These are phyloP conservation scores for Serinus canaria DNA, from an alignment of 2,113 vertebrate genomes.

Conservation along the genomic window DNA sequence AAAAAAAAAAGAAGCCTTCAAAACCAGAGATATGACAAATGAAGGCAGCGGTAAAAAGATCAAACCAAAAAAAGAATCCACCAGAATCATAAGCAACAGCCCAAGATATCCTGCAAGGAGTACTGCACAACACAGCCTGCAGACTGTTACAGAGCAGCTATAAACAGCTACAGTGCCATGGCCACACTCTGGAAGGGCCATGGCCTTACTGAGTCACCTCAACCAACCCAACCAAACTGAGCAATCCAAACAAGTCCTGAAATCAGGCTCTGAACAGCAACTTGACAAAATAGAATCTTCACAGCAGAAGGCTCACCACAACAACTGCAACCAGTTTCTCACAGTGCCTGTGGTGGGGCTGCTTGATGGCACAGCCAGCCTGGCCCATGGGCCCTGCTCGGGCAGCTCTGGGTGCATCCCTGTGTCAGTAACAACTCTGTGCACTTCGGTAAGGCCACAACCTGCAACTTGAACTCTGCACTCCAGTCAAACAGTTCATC, in stretches of 20 bases:
- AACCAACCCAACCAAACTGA: not conserved
- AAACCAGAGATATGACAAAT: not conserved
- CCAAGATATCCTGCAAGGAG: not conserved
- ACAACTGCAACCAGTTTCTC: not conserved
- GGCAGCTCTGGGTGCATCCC: not conserved
- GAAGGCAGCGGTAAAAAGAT: not conserved
- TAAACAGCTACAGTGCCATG: not conserved
- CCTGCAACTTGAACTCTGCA: not conserved
- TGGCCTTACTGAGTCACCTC: not conserved
- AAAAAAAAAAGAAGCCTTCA: not conserved
- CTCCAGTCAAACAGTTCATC: not conserved
- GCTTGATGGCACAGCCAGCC: rapidly evolving
- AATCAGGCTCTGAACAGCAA: not conserved
- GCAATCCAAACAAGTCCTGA: not conserved
- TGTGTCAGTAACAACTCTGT: rapidly evolving
- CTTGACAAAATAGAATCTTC: not conserved
- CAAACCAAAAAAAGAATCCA: not conserved
- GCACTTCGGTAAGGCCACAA: not conserved
- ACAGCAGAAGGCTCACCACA: not conserved
- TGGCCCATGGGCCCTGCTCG: rapidly evolving
- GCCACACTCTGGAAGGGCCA: not conserved
- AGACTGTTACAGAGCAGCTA: not conserved
- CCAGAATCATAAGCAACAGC: not conserved
- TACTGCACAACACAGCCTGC: not conserved
- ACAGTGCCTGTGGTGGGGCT: not conserved